These are phyloP conservation scores for Gorilla gorilla DNA, from an alignment of 2,113 vertebrate genomes.

Conservation along the genomic window DNA sequence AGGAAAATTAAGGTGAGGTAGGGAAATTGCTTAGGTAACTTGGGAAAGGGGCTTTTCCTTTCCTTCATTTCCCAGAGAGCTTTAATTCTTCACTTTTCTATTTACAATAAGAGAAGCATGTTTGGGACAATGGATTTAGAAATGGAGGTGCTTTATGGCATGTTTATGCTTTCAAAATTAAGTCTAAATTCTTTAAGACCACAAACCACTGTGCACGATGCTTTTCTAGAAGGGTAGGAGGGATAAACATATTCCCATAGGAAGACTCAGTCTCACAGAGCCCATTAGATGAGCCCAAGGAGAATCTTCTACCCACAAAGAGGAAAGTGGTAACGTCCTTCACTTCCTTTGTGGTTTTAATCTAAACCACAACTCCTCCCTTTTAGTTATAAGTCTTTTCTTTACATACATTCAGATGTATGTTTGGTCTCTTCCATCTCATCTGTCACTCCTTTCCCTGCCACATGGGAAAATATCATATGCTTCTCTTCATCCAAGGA, in stretches of 20 bases:
- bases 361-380: slow-evolving; percentile 86
- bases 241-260: slow-evolving; percentile 70
- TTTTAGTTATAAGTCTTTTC: slow-evolving; percentile 78
- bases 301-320: slow-evolving; percentile 84
- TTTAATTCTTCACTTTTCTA: slow-evolving; percentile 36
- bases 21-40: background rate
- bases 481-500: background rate
- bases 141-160: slow-evolving; percentile 24
- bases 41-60: background rate
- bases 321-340: slow-evolving; percentile 84
- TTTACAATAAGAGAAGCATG: background rate
- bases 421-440: slow-evolving; percentile 70
- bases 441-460: slow-evolving; percentile 51
- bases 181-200: slow-evolving; percentile 65
- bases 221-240: slow-evolving; percentile 68
- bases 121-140: slow-evolving; percentile 30
- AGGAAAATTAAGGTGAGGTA: background rate
- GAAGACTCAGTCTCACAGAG: slow-evolving; percentile 70
- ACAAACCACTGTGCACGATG: slow-evolving; percentile 50
- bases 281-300: slow-evolving; percentile 77
- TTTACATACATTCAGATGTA: slow-evolving; percentile 76
- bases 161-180: slow-evolving; percentile 58
- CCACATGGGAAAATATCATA: slow-evolving; percentile 25
- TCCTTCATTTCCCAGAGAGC: background rate
- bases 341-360: slow-evolving; percentile 86